These are phyloP conservation scores for Resseliella maxima DNA, from an alignment of 2,888 invertebrate genomes.

Conservation along the genomic window DNA sequence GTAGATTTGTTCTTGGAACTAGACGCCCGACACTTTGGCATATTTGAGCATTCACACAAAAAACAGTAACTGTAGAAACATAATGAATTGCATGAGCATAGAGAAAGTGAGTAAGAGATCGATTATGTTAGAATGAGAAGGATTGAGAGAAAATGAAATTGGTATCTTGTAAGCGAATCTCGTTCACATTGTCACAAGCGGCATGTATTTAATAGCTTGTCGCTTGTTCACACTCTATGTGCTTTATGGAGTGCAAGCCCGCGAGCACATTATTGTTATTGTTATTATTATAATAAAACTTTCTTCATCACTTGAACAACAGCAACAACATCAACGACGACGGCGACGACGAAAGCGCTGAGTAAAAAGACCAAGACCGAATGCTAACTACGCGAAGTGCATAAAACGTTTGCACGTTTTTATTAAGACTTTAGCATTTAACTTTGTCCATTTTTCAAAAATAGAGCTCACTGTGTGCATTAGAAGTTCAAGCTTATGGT, in stretches of 20 bases:
- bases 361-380: constrained; percentile 27
- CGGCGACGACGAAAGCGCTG: neutral
- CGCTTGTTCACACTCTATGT: constrained; percentile 53
- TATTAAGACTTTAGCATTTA: constrained; percentile 48
- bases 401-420: constrained; percentile 53
- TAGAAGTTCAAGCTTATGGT: neutral
- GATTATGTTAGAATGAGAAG: neutral
- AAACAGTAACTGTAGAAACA: neutral
- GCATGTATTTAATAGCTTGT: constrained; percentile 53
- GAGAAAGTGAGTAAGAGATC: neutral
- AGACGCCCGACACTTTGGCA: neutral
- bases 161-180: constrained; percentile 48
- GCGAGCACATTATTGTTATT: constrained; percentile 50
- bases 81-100: neutral
- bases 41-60: neutral
- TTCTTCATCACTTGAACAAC: constrained; percentile 41
- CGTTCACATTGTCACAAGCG: constrained; percentile 43
- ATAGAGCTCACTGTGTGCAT: neutral
- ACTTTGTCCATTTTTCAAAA: constrained; percentile 53
- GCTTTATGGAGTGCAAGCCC: constrained; percentile 53
- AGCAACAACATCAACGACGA: too few relatives aligned
- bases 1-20: constrained; percentile 42
- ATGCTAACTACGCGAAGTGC: constrained; percentile 51
- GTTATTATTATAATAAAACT: constrained; percentile 52
- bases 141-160: neutral